Evolutionary conservation across 2,113 vertebrate genomes (phyloP).

Genomic region (Panurus biarmicus): DNA sequence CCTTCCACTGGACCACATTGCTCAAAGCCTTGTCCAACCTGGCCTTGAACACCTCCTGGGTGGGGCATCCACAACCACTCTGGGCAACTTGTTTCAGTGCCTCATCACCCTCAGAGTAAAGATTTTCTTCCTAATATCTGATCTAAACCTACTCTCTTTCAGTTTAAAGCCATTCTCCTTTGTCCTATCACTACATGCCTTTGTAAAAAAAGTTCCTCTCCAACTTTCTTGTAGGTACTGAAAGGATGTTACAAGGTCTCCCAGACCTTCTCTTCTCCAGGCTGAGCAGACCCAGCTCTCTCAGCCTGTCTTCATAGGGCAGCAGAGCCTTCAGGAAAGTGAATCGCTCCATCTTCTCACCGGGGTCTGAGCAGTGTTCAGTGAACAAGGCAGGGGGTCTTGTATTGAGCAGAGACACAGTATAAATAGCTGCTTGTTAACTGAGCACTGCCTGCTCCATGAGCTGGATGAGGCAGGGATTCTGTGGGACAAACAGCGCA

Average conservation of each 20-base stretch:
- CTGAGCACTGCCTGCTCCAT: not conserved
- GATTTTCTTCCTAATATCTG: not conserved
- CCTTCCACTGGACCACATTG: not conserved
- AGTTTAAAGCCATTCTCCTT: not conserved
- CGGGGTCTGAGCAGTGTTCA: not conserved
- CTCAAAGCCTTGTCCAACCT: not conserved
- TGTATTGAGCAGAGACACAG: not conserved
- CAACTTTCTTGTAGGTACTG: not conserved
- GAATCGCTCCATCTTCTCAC: not conserved
- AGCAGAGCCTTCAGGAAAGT: not conserved
- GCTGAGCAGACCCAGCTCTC: not conserved
- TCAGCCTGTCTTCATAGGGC: not conserved
- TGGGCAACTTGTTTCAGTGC: not conserved
- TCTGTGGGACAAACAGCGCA: not conserved
- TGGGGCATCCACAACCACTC: not conserved
- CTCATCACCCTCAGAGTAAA: not conserved
- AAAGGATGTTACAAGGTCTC: not conserved
- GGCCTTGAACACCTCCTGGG: not conserved
- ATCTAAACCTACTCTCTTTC: not conserved
- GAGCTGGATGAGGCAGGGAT: not conserved
- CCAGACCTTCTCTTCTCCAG: not conserved
- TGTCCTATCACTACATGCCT: not conserved
- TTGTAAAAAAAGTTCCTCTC: not conserved
- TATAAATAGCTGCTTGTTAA: conserved; percentile 20
- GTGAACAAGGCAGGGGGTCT: not conserved